Percentiles rank a stretch among this genome's conserved stretches.
Evolutionary conservation across 1,140 invertebrate species (phyloP).

Genomic region (Hestina assimilis): DNA sequence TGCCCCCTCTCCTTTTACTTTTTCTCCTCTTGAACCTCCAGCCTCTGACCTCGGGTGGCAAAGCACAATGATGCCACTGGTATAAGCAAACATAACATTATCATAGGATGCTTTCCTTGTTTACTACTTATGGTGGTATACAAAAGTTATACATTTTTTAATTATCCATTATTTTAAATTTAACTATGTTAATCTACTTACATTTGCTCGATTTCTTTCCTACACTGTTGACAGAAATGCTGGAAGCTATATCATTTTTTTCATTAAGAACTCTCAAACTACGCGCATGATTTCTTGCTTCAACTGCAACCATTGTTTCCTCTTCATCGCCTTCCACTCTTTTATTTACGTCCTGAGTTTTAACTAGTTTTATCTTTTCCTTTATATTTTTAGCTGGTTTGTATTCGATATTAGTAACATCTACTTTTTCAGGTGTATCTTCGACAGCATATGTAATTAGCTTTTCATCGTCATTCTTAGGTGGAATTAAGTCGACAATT

Average conservation of each 20-base stretch:
- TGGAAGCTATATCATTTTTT: conserved; percentile 66
- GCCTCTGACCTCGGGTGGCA: too few relatives aligned
- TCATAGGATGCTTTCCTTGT: too few relatives aligned
- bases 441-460: conserved; percentile 72
- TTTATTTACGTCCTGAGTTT: conserved; percentile 69
- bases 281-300: conserved; percentile 76
- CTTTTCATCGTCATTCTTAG: conserved; percentile 64
- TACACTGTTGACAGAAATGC: conserved; percentile 74
- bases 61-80: too few relatives aligned
- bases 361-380: conserved; percentile 71
- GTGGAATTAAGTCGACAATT: conserved; percentile 53
- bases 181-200: too few relatives aligned
- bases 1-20: too few relatives aligned
- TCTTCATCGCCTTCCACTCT: conserved; percentile 71
- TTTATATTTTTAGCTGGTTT: conserved; percentile 77
- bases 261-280: conserved; percentile 55
- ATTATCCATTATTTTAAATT: too few relatives aligned
- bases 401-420: conserved; percentile 53
- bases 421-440: conserved; percentile 71
- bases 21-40: too few relatives aligned
- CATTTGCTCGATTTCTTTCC: conserved; percentile 64
- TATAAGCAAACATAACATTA: too few relatives aligned
- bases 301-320: conserved; percentile 81
- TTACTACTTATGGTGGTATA: too few relatives aligned
- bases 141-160: too few relatives aligned